phyloP scores from a whole-genome alignment of 2,113 vertebrate genomes.

The Coptodon bakossiorum region DNA sequence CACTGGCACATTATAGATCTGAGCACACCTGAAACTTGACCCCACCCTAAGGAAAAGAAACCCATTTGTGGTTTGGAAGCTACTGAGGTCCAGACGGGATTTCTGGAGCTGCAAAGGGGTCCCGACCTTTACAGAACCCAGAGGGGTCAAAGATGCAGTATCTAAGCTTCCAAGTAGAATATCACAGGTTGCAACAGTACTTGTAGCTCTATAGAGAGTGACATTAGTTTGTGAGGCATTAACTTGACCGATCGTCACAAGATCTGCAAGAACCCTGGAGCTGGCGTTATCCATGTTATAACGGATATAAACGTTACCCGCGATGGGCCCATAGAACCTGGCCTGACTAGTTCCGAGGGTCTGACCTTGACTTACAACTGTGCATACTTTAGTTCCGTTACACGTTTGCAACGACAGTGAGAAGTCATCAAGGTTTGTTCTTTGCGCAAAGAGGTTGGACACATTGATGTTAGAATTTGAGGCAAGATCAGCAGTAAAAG shows the following conservation, averaged over 20 bases:
- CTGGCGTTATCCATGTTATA: background rate
- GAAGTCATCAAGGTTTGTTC: conserved; percentile 56
- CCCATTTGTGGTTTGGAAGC: background rate
- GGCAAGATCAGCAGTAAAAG: conserved; percentile 7
- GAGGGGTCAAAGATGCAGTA: background rate
- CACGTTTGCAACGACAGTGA: conserved; percentile 68
- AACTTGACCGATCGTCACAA: conserved; percentile 44
- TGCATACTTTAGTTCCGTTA: conserved; percentile 51
- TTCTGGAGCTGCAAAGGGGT: conserved; percentile 43
- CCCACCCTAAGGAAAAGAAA: conserved; percentile 53
- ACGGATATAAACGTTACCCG: conserved; percentile 72
- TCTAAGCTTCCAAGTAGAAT: conserved; percentile 29
- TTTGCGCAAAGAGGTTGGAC: conserved; percentile 27
- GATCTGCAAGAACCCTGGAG: conserved; percentile 53
- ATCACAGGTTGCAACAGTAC: conserved; percentile 36
- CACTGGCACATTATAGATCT: conserved; percentile 43
- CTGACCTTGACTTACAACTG: conserved; percentile 41
- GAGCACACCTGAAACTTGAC: conserved; percentile 55
- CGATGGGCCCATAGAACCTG: conserved; percentile 57
- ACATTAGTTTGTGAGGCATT: conserved; percentile 1
- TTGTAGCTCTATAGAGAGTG: conserved; percentile 33
- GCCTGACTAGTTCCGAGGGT: conserved; percentile 53
- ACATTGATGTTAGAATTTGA: background rate
- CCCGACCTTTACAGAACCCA: conserved; percentile 62
- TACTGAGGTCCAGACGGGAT: conserved; percentile 45